Base-by-base conservation (phyloP, 2,797 vertebrate species). In the Glyptemys insculpta region DNA sequence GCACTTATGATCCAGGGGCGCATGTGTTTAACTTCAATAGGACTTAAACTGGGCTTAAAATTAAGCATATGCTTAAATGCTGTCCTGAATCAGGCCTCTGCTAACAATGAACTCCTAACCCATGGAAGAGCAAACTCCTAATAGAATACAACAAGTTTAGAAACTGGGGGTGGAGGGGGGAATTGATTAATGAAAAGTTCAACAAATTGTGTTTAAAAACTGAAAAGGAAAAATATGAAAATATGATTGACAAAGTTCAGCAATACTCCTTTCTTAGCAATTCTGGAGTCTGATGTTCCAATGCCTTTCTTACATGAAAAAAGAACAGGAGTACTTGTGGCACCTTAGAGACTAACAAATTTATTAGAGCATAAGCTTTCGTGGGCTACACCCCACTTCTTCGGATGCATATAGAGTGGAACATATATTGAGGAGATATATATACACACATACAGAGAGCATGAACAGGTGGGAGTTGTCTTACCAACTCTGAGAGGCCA, bases 31-130 rank as follows among this genome's bases (percentile, higher is more conserved):
- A 31, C 8, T 78, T 78, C 25, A 49, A 8, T 18, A 14, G 68
- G 37, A 25, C 59, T 65, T 65, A 65, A 65, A n/a, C 37, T 72
- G 19, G n/a, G 37, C 74, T 78, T 47, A 78, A 47, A 92, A 89
- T 68, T 44, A 83, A 83, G 18, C 29, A 83, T 1, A 0, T 52
- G n/a, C 10, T 25, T 44, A 76, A 57, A 2, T 0, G 0, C 18
- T 90, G 49, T 87, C 85, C 80, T 81, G 78, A 79, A 90, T 14
- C 29, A 87, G 21, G 12, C 47, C 37, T 83, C 56, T 78, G 25
- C 11, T 87, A 10, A 25, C 54, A 6, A n/a, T 8, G 44, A 76
- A 34, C 85, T 79, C 56, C 90, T 49, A 85, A 44, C 41, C 76
- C n/a, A 68, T 19, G 11, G 37, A 72, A 41, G 65, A 62, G 59